Conservation (phyloP, 2,888 invertebrate species). For the Drosophila kambysellisi region DNA sequence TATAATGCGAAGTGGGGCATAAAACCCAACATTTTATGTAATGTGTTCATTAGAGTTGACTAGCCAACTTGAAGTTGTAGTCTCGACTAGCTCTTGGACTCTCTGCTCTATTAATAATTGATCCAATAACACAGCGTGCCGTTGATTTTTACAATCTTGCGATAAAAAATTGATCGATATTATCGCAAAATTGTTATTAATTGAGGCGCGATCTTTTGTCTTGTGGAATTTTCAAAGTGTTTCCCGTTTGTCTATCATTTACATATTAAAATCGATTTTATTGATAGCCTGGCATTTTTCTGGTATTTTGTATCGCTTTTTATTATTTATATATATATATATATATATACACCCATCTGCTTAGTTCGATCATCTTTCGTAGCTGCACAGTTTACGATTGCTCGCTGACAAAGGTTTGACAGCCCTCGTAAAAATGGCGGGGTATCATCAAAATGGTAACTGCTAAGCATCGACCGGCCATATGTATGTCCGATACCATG, state of each 20-base stretch:
- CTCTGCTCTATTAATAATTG: slow-evolving; percentile 63
- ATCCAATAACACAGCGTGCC: slow-evolving; percentile 74
- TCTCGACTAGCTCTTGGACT: slow-evolving; percentile 7
- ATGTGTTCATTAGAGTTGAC: slow-evolving; percentile 75
- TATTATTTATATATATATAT: neutral
- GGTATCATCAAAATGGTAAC: slow-evolving; percentile 62
- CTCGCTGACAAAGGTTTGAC: slow-evolving; percentile 57
- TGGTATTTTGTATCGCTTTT: slow-evolving; percentile 59
- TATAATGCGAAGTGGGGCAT: slow-evolving; percentile 66
- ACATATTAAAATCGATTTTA: slow-evolving; percentile 68
- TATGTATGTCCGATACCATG: neutral
- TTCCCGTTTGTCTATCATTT: slow-evolving; percentile 63
- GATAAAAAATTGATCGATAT: slow-evolving; percentile 74
- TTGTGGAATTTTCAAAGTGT: slow-evolving; percentile 47
- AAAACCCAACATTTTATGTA: slow-evolving; percentile 75
- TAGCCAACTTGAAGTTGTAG: slow-evolving; percentile 15
- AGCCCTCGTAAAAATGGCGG: slow-evolving; percentile 56
- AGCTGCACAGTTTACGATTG: slow-evolving; percentile 56
- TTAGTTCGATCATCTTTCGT: slow-evolving; percentile 32
- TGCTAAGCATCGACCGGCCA: slow-evolving; percentile 29
- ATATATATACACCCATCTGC: slow-evolving; percentile 1
- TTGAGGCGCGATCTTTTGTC: slow-evolving; percentile 31
- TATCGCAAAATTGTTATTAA: slow-evolving; percentile 80
- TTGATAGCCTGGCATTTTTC: slow-evolving; percentile 68
- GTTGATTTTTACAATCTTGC: slow-evolving; percentile 77